phyloP scores from a whole-genome alignment of 2,797 vertebrate species.

The Lateolabrax maculatus region DNA sequence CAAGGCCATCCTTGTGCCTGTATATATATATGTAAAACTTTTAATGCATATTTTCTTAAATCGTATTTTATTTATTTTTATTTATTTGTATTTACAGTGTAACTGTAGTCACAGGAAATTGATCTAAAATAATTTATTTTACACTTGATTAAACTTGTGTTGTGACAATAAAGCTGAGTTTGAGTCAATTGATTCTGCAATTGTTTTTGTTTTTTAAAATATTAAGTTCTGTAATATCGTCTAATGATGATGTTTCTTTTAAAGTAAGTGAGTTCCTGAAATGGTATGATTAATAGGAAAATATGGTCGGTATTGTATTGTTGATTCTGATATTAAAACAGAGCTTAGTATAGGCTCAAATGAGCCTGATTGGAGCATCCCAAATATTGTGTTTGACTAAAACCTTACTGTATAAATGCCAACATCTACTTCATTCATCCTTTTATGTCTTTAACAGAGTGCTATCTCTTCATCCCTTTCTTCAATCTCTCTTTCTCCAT shows the following conservation, averaged over 20 bases:
- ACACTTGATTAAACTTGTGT: no score
- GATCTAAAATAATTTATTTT: no score
- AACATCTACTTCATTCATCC: constrained; percentile 27
- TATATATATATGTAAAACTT: no score
- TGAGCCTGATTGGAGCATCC: background rate
- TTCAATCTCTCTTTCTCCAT: constrained; percentile 52
- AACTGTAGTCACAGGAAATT: no score
- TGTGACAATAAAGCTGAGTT: no score
- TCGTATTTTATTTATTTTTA: no score
- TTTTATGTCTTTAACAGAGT: constrained; percentile 2
- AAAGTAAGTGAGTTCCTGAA: background rate
- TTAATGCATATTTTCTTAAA: no score
- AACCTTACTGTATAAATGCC: background rate
- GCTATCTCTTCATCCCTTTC: constrained; percentile 27
- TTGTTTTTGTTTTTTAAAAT: background rate
- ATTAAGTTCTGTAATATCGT: background rate
- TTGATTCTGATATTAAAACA: background rate
- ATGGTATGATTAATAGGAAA: background rate
- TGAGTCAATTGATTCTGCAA: background rate
- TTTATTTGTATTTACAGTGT: no score
- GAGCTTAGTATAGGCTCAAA: no score
- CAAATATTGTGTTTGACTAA: constrained; percentile 10
- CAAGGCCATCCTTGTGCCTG: no score
- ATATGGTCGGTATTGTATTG: background rate
- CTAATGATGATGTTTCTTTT: background rate